Base-by-base conservation (phyloP, 2,888 invertebrate genomes). In the Prosopocoilus inquinatus region DNA sequence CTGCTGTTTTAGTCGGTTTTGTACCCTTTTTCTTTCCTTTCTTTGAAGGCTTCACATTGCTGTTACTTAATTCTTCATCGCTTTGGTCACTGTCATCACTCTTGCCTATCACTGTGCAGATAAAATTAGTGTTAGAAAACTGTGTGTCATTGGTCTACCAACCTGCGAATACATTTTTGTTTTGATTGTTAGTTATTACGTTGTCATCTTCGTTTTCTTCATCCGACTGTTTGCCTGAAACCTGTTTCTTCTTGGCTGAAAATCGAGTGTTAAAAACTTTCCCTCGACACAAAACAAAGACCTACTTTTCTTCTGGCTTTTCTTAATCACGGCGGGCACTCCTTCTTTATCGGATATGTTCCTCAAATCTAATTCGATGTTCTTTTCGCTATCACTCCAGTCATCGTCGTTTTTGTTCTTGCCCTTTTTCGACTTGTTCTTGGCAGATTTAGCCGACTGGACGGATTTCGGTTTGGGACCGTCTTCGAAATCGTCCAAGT, bases 401-500 rank as follows among this genome's bases (percentile, higher is more conserved):
- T 65, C 63, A 58, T 81, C 81, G 45, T 79, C 80, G 65, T 78
- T 76, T 57, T 75, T 70, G 12, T 41, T 41, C 8, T 52, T 56
- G 9, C 38, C 51, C 11, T 48, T 52, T 60, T 77, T 79, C 71
- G 79, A 79, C 73, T 80, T 81, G 33, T 53, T 59, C 60, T 79
- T 78, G 63, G 77, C 78, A 55, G 75, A 72, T 72, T 82, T 82
- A 55, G 71, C 73, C 81, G 81, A 81, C 48, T 63, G 51, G 39
- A 64, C 58, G 53, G 74, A 74, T 57, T 67, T 66, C 62, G 63
- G 53, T 45, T 79, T 62, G 34, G 59, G 57, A 20, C 70, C 71
- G 48, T 81, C 82, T 45, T 81, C 74, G 50, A 82, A 82, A 16
- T 82, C 81, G 43, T 82, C 82, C 1, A 81, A 67, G 59, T 82